Evolutionary conservation across 2,797 vertebrate genomes (phyloP).

Genomic region (Ctenochaetus hawaiiensis): DNA sequence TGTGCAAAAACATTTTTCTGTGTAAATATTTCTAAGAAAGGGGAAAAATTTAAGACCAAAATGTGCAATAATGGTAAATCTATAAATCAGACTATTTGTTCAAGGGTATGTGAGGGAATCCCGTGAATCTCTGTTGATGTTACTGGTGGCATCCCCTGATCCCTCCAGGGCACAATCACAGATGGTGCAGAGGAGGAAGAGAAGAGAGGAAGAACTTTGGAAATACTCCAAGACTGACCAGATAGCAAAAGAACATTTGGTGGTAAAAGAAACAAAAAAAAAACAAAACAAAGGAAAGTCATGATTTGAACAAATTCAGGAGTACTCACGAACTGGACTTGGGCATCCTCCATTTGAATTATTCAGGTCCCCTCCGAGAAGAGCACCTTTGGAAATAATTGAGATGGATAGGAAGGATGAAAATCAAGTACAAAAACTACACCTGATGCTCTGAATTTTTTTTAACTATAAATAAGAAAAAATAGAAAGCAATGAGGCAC

Average conservation of each 20-base stretch:
- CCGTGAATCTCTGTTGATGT: constrained; percentile 86
- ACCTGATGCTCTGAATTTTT: neutral
- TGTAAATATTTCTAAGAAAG: constrained; percentile 14
- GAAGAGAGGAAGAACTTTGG: constrained; percentile 27
- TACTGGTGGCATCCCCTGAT: constrained; percentile 87
- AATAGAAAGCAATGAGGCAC: neutral
- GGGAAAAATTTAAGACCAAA: neutral
- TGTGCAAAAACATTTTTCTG: neutral
- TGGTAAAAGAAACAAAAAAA: neutral
- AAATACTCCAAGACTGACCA: constrained; percentile 28
- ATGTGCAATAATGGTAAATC: neutral
- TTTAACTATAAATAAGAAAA: neutral
- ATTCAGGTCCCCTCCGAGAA: constrained; percentile 95
- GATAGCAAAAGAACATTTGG: constrained; percentile 27
- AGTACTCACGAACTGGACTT: constrained; percentile 95
- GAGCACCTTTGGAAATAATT: constrained; percentile 84
- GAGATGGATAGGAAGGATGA: constrained; percentile 12
- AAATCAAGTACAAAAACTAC: neutral
- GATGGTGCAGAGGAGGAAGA: constrained; percentile 55
- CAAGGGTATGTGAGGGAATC: constrained; percentile 72
- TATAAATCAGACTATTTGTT: neutral
- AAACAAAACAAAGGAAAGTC: constrained; percentile 13
- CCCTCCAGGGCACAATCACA: constrained; percentile 68
- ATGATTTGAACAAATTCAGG: constrained; percentile 19
- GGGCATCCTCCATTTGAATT: constrained; percentile 96